Evolutionary conservation across 2,113 vertebrate species (phyloP).

Genomic region (Myiagra hebetior): DNA sequence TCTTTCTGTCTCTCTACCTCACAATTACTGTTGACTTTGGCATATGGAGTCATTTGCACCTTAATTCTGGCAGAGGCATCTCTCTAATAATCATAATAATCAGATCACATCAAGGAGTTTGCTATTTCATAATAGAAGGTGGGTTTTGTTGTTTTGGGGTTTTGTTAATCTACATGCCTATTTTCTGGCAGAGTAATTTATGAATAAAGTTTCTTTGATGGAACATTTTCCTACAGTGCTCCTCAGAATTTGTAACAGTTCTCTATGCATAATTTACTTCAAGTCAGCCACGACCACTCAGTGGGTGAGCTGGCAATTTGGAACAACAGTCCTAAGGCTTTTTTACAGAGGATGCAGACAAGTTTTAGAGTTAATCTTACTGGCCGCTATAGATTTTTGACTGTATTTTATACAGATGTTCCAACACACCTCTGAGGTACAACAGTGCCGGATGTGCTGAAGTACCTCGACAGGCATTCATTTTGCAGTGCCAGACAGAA

Average conservation of each 20-base stretch:
- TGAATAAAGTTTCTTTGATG: background rate
- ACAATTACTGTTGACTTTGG: accelerated
- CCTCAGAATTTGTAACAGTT: background rate
- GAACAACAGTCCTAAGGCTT: background rate
- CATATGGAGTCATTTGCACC: background rate
- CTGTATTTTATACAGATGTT: background rate
- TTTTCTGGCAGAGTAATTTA: background rate
- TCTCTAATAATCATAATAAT: background rate
- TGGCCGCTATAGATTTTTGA: background rate
- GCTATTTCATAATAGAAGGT: background rate
- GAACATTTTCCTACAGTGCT: background rate
- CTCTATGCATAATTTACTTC: background rate
- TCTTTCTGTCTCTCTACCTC: background rate
- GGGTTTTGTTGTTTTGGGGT: background rate
- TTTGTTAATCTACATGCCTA: background rate
- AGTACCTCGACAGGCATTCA: background rate
- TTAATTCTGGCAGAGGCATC: background rate
- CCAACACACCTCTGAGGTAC: background rate
- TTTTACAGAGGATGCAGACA: background rate
- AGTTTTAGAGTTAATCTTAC: background rate
- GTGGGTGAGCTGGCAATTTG: background rate
- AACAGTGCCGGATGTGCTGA: background rate
- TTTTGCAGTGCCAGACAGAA: background rate
- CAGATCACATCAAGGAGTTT: background rate
- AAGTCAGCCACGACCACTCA: background rate